These are phyloP conservation scores for Schizothorax lantsangensis DNA, from an alignment of 2,797 vertebrate genomes.

Conservation along the genomic window DNA sequence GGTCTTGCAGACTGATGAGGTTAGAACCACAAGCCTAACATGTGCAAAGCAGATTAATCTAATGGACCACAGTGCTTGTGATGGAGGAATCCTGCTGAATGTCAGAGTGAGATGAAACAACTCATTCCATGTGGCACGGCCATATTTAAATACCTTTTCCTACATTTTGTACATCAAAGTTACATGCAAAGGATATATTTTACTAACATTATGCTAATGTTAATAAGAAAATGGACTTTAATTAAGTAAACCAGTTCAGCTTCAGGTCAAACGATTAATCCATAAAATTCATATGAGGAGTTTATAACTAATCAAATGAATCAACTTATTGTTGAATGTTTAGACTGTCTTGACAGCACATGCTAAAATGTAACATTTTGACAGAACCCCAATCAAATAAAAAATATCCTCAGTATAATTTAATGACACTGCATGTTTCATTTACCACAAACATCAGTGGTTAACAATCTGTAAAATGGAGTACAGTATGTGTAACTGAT, in stretches of 20 bases:
- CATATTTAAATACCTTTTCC: neutral
- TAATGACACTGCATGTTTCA: conserved; percentile 16
- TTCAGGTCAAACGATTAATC: neutral
- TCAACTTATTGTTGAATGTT: neutral
- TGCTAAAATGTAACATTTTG: conserved; percentile 2
- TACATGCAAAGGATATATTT: neutral
- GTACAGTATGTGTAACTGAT: conserved; percentile 75
- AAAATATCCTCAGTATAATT: conserved; percentile 40
- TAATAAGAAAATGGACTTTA: conserved; percentile 16
- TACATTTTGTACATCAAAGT: neutral
- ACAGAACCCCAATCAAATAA: conserved; percentile 29
- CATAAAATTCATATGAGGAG: neutral
- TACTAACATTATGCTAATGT: neutral
- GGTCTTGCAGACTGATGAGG: conserved; percentile 66
- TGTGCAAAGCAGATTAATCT: conserved; percentile 68
- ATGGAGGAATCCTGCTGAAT: conserved; percentile 49
- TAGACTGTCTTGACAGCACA: neutral
- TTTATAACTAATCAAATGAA: neutral
- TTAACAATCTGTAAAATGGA: conserved; percentile 69
- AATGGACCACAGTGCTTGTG: conserved; percentile 53
- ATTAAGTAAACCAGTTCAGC: neutral
- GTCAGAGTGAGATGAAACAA: conserved; percentile 39
- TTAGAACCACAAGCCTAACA: conserved; percentile 69
- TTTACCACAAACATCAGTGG: conserved; percentile 52
- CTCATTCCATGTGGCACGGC: conserved; percentile 9